Percentiles rank a stretch among this genome's conserved stretches.
phyloP scores from a whole-genome alignment of 2,797 vertebrate species.

The Galago senegalensis region DNA sequence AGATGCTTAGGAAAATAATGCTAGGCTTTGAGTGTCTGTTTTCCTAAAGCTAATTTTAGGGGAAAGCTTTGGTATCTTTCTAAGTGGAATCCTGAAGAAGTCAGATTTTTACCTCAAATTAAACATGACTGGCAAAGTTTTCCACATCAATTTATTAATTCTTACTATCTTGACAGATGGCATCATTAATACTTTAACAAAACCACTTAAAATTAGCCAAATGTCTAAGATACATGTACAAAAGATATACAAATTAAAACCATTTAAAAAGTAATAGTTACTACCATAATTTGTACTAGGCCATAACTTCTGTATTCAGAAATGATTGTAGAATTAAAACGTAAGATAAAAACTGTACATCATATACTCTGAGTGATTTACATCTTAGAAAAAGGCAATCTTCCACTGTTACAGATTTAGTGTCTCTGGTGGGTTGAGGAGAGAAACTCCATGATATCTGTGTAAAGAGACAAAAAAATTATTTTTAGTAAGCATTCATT shows the following conservation, averaged over 20 bases:
- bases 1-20: slow-evolving; percentile 31
- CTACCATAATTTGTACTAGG: slow-evolving; percentile 87
- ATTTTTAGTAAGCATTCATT: not conserved
- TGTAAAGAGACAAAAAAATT: slow-evolving; percentile 79
- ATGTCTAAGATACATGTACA: slow-evolving; percentile 89
- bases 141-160: slow-evolving; percentile 83
- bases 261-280: slow-evolving; percentile 86
- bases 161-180: slow-evolving; percentile 75
- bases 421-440: slow-evolving; percentile 93
- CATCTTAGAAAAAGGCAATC: slow-evolving; percentile 83
- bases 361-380: slow-evolving; percentile 83
- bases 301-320: slow-evolving; percentile 75
- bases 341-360: slow-evolving; percentile 89
- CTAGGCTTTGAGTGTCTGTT: slow-evolving; percentile 39
- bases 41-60: slow-evolving; percentile 35
- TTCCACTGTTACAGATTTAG: slow-evolving; percentile 90
- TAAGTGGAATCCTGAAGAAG: not conserved
- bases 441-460: slow-evolving; percentile 95
- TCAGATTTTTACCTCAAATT: slow-evolving; percentile 66
- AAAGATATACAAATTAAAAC: slow-evolving; percentile 91
- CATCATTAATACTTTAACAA: slow-evolving; percentile 85
- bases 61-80: not conserved
- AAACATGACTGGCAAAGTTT: slow-evolving; percentile 77
- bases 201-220: slow-evolving; percentile 85
- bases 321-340: slow-evolving; percentile 84